phyloP scores from a whole-genome alignment of 2,888 invertebrate species.

The Drosophila meridionalis region DNA sequence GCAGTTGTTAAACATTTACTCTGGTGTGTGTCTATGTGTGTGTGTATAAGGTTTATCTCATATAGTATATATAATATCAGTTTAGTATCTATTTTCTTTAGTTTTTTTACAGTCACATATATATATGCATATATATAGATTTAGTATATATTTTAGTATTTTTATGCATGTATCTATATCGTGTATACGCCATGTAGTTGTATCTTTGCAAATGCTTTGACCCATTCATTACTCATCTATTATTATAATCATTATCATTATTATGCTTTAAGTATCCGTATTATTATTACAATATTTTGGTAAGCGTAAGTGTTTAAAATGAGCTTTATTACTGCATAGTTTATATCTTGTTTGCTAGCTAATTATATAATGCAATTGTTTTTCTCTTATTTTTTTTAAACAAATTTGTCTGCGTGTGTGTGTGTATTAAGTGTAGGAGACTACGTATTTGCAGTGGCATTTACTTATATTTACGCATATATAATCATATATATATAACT shows the following conservation, averaged over 20 bases:
- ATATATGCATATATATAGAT: constrained; percentile 25
- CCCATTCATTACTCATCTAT: constrained; percentile 35
- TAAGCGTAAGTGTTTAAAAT: constrained; percentile 78
- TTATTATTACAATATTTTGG: constrained; percentile 62
- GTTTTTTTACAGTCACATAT: constrained; percentile 68
- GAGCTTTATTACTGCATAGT: constrained; percentile 62
- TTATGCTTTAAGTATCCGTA: constrained; percentile 5
- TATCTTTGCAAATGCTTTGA: constrained; percentile 32
- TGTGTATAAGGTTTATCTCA: constrained; percentile 53
- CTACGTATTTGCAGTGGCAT: constrained; percentile 64
- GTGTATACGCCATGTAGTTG: constrained; percentile 49
- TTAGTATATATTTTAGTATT: constrained; percentile 32
- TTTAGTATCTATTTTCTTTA: constrained; percentile 49
- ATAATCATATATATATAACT: constrained; percentile 42
- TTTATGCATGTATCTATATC: constrained; percentile 34
- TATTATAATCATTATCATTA: constrained; percentile 22
- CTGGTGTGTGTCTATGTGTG: constrained; percentile 28
- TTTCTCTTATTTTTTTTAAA: constrained; percentile 40
- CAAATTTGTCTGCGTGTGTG: constrained; percentile 26
- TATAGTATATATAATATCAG: constrained; percentile 67
- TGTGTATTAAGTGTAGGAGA: constrained; percentile 55
- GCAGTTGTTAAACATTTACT: constrained; percentile 66
- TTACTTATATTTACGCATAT: constrained; percentile 42
- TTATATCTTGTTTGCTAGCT: constrained; percentile 60
- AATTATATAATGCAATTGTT: constrained; percentile 46